Base-by-base conservation (phyloP, 2,797 vertebrate genomes). In the Cossypha heuglini region DNA sequence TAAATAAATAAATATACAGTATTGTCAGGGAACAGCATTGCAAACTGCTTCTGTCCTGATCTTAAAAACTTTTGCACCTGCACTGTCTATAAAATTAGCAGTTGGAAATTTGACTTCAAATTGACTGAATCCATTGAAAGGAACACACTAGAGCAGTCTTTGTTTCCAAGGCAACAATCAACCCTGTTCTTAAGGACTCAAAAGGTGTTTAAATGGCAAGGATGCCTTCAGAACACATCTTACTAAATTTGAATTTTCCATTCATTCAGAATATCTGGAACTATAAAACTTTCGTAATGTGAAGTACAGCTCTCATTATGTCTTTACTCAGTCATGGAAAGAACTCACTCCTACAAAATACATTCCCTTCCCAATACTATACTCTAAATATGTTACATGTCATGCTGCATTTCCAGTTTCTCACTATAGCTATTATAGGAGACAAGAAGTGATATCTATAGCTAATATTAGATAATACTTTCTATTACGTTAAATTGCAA, bases 231-330 rank as follows among this genome's bases (percentile, higher is more conserved):
- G 88, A 91, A 73, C 74, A 66, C 49, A 40, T 75, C 31, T 62
- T 87, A 77, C 64, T 97, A 74, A 93, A 90, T 94, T 91, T 90
- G 77, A 90, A 75, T 85, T 90, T 89, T 93, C 33, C 46, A 63
- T 81, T 89, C 92, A 94, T 92, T 95, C 48, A 91, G 59, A 82
- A 42, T 85, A 91, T 73, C n/a, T 74, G 54, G 35, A 84, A 55
- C 51, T 83, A 28, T 12, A 4, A 71, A 88, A 92, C 74, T 83
- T 91, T 25, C 51, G 29, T 79, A 68, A 54, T 59, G 48, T 75
- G 37, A 25, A 77, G 13, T 64, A 58, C 11, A 64, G 40, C 45
- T 75, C 62, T 33, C 43, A 86, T 21, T 76, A n/a, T 26, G 16
- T 66, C 49, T 52, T 88, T 74, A 84, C 57, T 78, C 55, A 73